These are phyloP conservation scores for Coenobita brevimanus DNA, from an alignment of 1,140 invertebrate genomes.

Conservation along the genomic window DNA sequence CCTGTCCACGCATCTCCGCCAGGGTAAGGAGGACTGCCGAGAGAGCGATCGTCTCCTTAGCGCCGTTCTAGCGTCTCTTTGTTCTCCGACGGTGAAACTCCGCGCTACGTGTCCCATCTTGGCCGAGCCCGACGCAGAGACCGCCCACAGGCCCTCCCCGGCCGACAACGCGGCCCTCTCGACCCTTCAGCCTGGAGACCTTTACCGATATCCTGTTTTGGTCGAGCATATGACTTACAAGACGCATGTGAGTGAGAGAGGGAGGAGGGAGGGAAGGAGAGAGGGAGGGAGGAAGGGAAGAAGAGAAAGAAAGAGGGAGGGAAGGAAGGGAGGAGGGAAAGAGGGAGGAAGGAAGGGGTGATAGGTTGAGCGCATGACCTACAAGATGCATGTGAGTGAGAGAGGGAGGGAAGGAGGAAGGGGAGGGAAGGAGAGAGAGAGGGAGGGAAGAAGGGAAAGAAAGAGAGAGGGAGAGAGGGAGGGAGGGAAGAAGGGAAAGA, in stretches of 20 bases:
- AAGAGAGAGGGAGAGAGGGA: background rate
- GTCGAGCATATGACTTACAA: slow-evolving; percentile 88
- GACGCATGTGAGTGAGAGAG: slow-evolving; percentile 77
- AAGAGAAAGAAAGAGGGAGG: background rate
- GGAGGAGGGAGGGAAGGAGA: too few relatives aligned
- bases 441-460: background rate
- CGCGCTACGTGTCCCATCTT: slow-evolving; percentile 85
- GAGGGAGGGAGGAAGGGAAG: background rate
- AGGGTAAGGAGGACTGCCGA: slow-evolving; percentile 72
- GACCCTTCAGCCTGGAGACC: slow-evolving; percentile 80
- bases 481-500: background rate
- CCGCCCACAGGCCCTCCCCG: slow-evolving; percentile 72
- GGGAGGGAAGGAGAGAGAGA: background rate
- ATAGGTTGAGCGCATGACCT: slow-evolving; percentile 86
- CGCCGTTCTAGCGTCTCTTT: slow-evolving; percentile 86
- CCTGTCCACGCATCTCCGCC: too few relatives aligned
- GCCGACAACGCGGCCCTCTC: slow-evolving; percentile 82
- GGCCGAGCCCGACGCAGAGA: slow-evolving; percentile 68
- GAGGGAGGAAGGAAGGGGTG: background rate
- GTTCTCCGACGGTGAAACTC: slow-evolving; percentile 84
- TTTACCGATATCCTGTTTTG: slow-evolving; percentile 84
- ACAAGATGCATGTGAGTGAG: slow-evolving; percentile 79
- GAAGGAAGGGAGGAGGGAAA: background rate
- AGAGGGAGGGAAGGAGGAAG: too few relatives aligned
- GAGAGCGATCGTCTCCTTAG: slow-evolving; percentile 81